phyloP scores from a whole-genome alignment of 2,113 vertebrate species.

The Caloenas nicobarica region DNA sequence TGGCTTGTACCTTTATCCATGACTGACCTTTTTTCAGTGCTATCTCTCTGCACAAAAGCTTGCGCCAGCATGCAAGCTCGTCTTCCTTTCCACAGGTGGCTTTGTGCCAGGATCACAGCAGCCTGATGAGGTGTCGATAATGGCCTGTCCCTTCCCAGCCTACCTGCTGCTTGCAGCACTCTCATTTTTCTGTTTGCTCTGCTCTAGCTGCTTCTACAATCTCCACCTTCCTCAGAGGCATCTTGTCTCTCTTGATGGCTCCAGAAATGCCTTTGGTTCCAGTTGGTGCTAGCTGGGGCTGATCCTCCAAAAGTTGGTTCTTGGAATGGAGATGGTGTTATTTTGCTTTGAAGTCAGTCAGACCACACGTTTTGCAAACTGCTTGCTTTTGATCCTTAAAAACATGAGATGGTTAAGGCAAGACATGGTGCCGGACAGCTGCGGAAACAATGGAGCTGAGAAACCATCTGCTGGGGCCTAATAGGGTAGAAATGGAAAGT shows the following conservation, averaged over 20 bases:
- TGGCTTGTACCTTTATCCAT: neutral
- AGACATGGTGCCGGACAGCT: neutral
- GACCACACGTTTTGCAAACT: neutral
- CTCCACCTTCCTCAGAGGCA: accelerated
- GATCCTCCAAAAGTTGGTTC: neutral
- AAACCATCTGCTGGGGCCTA: neutral
- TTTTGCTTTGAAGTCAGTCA: neutral
- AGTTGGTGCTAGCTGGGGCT: neutral
- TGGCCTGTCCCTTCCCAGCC: neutral
- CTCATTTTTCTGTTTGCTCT: neutral
- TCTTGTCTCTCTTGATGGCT: neutral
- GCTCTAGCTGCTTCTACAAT: neutral
- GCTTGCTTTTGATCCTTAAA: neutral
- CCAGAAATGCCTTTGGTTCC: neutral
- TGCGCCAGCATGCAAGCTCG: neutral
- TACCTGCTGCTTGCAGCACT: neutral
- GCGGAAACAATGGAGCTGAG: neutral
- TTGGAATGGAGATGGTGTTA: neutral
- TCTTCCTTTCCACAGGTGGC: neutral
- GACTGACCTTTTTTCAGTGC: constrained; percentile 15
- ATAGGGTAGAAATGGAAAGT: neutral
- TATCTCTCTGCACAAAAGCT: constrained; percentile 9
- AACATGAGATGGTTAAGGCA: neutral
- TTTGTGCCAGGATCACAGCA: neutral
- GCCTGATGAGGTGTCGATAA: neutral